phyloP scores from a whole-genome alignment of 23 tunicate genomes.

The Trididemnum nubilum region DNA sequence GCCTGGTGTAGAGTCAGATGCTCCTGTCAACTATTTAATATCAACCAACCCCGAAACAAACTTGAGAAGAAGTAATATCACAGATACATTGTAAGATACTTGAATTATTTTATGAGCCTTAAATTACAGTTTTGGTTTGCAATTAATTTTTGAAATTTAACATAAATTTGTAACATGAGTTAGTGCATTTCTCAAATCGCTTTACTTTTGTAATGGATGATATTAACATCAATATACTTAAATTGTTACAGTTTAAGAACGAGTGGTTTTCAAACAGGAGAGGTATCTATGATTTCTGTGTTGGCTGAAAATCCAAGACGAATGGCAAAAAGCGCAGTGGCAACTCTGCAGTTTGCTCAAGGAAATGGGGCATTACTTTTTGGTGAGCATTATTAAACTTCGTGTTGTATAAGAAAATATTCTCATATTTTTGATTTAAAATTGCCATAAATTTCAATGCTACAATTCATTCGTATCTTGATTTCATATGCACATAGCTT shows the following conservation, averaged over 20 bases:
- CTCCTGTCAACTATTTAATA: constrained; percentile 15
- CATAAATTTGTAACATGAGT: background rate
- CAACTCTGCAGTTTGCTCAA: constrained; percentile 17
- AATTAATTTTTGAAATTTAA: no score
- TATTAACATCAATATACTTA: no score
- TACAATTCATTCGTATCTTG: no score
- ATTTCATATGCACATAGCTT: no score
- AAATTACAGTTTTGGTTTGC: no score
- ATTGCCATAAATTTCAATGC: no score
- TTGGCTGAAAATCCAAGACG: background rate
- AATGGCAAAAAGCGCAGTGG: background rate
- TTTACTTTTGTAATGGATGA: no score
- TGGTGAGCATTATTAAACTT: no score
- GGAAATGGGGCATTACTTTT: background rate
- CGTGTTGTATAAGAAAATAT: no score
- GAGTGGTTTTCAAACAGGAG: background rate
- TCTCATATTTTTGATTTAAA: no score
- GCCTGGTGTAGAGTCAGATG: constrained; percentile 1
- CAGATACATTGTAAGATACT: background rate
- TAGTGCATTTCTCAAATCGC: no score
- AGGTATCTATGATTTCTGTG: background rate
- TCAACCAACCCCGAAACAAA: background rate
- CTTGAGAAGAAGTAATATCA: background rate
- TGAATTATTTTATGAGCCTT: background rate
- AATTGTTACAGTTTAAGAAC: background rate